Evolutionary conservation across 2,888 invertebrate species (phyloP), one percentile per base, ranked within the genome.

Genomic region (Drosophila longiperda): DNA sequence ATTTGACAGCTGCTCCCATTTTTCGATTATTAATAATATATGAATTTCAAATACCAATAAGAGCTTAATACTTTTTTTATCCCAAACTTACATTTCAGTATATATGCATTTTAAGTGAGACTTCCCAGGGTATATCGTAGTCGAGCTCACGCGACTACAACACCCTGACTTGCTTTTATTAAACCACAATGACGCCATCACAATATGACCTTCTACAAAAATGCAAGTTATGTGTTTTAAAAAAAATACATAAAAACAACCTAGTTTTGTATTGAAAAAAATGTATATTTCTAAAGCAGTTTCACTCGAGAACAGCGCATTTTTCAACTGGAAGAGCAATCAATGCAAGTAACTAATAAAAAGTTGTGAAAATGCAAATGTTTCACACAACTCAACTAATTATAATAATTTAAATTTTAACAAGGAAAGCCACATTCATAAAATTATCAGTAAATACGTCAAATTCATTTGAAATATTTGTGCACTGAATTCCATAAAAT

Each of bases 401-500:
- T 45, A 45, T 8, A 23, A 45, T 23, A 15, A 45, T 23, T 15
- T 23, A 0, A 8, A 23, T 15, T 23, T 45, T 1, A 17, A 2
- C 29, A 29, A 6, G 29, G 29, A 6, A 29, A 29, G 29, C 34
- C 0, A 34, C 34, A 40, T 0, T 9, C 7, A 11, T n/a, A 11
- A 11, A 11, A 42, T 42, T 11, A 11, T 11, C 6, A 5, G 5
- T n/a, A 7, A 45, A 8, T 7, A 45, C 7, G 23, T 23, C 1
- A 0, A 20, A 12, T 23, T 45, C 12, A 45, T 12, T 45, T 23
- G 45, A 29, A 49, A 49, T 17, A 17, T 29, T 23, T 12, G 29
- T 38, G 36, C 60, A 9, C 11, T n/a, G 3, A 61, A 26, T 34
- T 26, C 50, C 50, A 17, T 20, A 15, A 62, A 75, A 66, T 66